Conservation (phyloP, 2,888 invertebrate species). For the Amiota communis region DNA sequence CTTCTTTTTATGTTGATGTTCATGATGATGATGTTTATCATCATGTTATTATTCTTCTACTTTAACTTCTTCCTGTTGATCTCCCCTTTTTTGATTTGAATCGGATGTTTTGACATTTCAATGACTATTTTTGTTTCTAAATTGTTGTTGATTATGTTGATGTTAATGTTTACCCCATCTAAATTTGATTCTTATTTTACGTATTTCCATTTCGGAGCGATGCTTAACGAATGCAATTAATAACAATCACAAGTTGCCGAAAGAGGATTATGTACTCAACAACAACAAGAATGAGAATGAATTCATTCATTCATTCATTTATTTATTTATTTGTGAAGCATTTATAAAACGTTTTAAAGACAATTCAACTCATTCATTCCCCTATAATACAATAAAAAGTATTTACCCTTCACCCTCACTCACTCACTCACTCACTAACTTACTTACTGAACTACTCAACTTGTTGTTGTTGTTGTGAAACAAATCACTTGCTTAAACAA, state of each 20-base stretch:
- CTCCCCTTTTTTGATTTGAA: background rate
- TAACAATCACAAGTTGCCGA: constrained; percentile 55
- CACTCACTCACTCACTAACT: no score
- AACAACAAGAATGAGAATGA: no score
- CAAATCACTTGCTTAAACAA: no score
- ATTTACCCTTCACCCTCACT: no score
- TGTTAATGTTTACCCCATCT: background rate
- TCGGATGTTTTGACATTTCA: constrained; percentile 6
- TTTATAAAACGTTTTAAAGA: no score
- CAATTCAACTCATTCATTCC: no score
- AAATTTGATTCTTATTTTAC: constrained; percentile 1
- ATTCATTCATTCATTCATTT: no score
- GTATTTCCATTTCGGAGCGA: constrained; percentile 7
- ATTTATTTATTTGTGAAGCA: no score
- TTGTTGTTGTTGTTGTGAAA: no score
- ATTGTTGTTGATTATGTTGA: background rate
- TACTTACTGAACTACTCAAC: no score
- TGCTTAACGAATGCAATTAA: constrained; percentile 44
- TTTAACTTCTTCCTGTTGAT: background rate
- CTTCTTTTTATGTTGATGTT: background rate
- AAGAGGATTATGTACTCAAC: constrained; percentile 29
- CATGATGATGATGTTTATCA: background rate
- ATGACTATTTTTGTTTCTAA: constrained; percentile 7
- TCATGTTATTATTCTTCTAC: background rate
- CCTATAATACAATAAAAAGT: no score